Conservation (phyloP, 2,888 invertebrate species). For the Lochmaea crataegi region DNA sequence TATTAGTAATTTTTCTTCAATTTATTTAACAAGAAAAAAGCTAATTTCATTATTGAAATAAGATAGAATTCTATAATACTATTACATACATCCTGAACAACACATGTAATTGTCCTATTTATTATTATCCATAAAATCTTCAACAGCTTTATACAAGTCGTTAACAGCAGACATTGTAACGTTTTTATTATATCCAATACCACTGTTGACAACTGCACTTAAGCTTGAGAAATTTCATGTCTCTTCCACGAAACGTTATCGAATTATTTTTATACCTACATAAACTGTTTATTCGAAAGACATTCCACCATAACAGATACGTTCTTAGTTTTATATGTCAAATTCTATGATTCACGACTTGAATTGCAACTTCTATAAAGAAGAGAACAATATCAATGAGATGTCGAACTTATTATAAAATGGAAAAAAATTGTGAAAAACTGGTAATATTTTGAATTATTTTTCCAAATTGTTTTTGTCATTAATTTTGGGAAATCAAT, state of each 20-base stretch:
- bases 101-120: neutral
- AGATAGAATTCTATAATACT: neutral
- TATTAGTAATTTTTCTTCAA: too few species aligned
- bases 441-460: too few species aligned
- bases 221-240: neutral
- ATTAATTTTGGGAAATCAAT: too few species aligned
- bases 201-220: constrained; percentile 2
- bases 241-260: neutral
- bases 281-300: neutral
- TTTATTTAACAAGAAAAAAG: too few species aligned
- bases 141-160: neutral
- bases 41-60: too few species aligned
- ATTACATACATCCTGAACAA: neutral
- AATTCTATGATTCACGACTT: neutral
- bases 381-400: neutral
- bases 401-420: too few species aligned
- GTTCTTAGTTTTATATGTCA: neutral
- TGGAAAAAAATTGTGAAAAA: too few species aligned
- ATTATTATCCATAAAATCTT: neutral
- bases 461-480: too few species aligned
- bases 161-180: neutral
- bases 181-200: neutral
- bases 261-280: constrained; percentile 4
- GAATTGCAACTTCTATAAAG: neutral
- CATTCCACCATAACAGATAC: neutral